Base-by-base conservation (phyloP, 2,113 vertebrate species). In the Bubalus kerabau region DNA sequence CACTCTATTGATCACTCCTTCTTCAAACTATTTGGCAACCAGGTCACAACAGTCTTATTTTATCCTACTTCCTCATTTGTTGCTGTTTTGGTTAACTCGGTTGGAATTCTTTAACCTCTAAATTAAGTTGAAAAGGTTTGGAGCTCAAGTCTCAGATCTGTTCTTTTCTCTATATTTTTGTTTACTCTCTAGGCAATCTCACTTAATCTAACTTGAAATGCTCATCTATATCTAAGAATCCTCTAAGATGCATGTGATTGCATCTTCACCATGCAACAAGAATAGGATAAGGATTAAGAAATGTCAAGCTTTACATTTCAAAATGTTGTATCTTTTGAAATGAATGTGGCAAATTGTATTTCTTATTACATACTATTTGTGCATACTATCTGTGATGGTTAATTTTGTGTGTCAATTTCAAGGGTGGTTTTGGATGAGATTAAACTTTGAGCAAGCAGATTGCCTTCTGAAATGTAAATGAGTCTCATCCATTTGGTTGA, bases 171-270 rank as follows among this genome's bases (percentile, higher is more conserved):
- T 71, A 11, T n/a, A 17, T 57, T 82, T 97, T 40, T 28, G 32
- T 46, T 87, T 97, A 54, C 26, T 94, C 12, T 87, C 30, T 59
- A 85, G 46, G 56, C 36, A 80, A 56, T 88, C n/a, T 88, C n/a
- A 54, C 36, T 87, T 95, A 86, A 54, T 86, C 32, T 94, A 91
- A 88, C 30, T 88, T 95, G 40, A 91, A 88, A 80, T 94, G 50
- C 5, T 6, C 30, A 59, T 78, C 54, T 95, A 11, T 92, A 89
- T 89, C 48, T 83, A 23, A 92, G 32, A 10, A 60, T 84, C 30
- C 30, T 89, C 32, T 46, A 92, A 84, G 13, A 32, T 92, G 30
- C 23, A 71, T 80, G 24, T 40, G 7, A 93, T 28, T 95, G 91
- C 40, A 90, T n/a, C n/a, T 67, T 95, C 5, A 60, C 62, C 32